Evolutionary conservation across 2,888 invertebrate genomes (phyloP).

Genomic region (Meteorus colon): DNA sequence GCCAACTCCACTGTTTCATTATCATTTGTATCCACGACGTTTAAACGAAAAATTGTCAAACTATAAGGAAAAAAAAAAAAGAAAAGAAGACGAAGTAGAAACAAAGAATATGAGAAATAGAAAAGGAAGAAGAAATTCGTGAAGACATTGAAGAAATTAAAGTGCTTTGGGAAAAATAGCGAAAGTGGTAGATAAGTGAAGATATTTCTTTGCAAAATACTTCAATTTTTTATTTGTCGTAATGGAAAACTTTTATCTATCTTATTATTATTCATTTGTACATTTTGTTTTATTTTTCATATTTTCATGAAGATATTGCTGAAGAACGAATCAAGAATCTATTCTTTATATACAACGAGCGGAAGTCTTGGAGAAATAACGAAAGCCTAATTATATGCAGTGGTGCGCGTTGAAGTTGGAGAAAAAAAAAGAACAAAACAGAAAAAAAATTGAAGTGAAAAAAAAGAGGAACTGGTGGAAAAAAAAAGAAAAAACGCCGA

Average conservation of each 20-base stretch:
- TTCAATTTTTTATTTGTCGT: background rate
- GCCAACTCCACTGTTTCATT: slow-evolving; percentile 32
- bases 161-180: slow-evolving; percentile 23
- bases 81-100: slow-evolving; percentile 24
- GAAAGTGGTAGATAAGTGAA: slow-evolving; percentile 19
- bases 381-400: slow-evolving; percentile 23
- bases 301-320: slow-evolving; percentile 14
- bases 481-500: slow-evolving; percentile 16
- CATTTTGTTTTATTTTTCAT: background rate
- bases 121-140: slow-evolving; percentile 17
- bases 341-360: slow-evolving; percentile 17
- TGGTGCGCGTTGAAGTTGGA: background rate
- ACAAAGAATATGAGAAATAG: slow-evolving; percentile 29
- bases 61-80: slow-evolving; percentile 21
- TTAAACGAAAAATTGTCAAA: slow-evolving; percentile 24
- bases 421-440: background rate
- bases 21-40: slow-evolving; percentile 41
- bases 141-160: slow-evolving; percentile 31
- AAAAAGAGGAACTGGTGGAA: background rate
- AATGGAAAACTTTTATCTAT: background rate
- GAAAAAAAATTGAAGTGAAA: slow-evolving; percentile 2
- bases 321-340: slow-evolving; percentile 7
- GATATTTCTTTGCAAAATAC: slow-evolving; percentile 1
- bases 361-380: slow-evolving; percentile 18
- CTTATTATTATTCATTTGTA: background rate